phyloP scores from a whole-genome alignment of 2,797 vertebrate species.

The Pipistrellus nathusii region DNA sequence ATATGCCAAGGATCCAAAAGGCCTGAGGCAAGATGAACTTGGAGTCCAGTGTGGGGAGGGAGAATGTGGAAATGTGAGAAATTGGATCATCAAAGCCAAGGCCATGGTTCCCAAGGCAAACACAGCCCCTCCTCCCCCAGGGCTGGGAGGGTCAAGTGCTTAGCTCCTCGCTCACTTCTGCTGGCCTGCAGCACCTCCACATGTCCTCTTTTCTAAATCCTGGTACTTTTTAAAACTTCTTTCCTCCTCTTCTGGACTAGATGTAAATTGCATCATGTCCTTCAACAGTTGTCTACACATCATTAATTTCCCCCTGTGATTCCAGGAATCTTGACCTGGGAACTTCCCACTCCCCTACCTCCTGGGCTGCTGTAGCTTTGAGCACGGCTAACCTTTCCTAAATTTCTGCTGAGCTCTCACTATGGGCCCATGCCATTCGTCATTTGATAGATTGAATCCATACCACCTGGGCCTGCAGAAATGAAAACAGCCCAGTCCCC shows the following conservation, averaged over 20 bases:
- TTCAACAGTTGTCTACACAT: conserved; percentile 22
- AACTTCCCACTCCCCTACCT: neutral
- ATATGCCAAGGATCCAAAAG: conserved; percentile 72
- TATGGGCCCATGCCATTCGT: neutral
- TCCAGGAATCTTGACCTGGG: conserved; percentile 46
- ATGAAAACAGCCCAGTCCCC: conserved; percentile 61
- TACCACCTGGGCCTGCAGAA: conserved; percentile 62
- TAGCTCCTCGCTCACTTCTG: neutral
- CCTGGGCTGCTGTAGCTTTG: neutral
- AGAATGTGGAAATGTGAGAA: conserved; percentile 63
- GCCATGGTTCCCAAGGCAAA: neutral
- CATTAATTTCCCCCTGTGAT: neutral
- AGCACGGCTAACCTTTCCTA: conserved; percentile 68
- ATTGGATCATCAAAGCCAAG: neutral
- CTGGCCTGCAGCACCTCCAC: neutral
- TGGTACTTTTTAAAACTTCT: neutral
- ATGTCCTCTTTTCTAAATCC: neutral
- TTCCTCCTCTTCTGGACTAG: conserved; percentile 27
- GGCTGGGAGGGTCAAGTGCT: neutral
- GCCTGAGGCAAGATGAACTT: conserved; percentile 67
- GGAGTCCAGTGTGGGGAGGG: conserved; percentile 22
- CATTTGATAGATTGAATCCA: conserved; percentile 71
- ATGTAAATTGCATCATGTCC: neutral
- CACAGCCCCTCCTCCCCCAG: neutral
- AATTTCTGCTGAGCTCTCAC: conserved; percentile 67